Conservation (phyloP, 1,140 invertebrate genomes). For the Eumeta japonica region DNA sequence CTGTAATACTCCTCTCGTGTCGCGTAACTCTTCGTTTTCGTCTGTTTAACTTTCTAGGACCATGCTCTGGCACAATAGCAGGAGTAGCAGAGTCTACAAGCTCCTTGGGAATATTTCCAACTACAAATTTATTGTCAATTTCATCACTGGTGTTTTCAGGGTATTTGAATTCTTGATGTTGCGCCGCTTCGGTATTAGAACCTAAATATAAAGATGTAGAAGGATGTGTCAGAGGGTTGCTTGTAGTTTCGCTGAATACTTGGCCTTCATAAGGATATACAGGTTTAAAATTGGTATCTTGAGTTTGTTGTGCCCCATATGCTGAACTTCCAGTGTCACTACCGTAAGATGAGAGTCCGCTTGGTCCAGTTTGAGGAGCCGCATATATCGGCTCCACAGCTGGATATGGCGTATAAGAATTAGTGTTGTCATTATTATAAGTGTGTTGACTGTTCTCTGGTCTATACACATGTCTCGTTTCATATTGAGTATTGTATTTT, state of each 20-base stretch:
- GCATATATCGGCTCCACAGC: conserved; percentile 50
- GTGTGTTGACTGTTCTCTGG: conserved; percentile 30
- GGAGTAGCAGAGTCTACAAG: conserved; percentile 55
- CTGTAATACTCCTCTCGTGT: conserved; percentile 28
- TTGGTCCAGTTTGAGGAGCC: conserved; percentile 29
- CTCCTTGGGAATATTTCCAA: conserved; percentile 59
- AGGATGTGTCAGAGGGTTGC: conserved; percentile 33
- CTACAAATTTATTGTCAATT: conserved; percentile 55
- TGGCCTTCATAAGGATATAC: conserved; percentile 46
- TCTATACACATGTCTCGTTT: conserved; percentile 41
- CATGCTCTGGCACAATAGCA: conserved; percentile 61
- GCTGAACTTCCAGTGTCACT: conserved; percentile 39
- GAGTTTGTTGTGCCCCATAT: conserved; percentile 41
- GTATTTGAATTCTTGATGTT: conserved; percentile 32
- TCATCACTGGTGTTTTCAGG: conserved; percentile 24
- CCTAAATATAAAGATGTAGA: conserved; percentile 51
- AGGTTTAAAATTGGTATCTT: conserved; percentile 43
- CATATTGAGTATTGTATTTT: conserved; percentile 42
- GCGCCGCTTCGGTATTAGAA: conserved; percentile 40
- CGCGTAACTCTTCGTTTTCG: conserved; percentile 25
- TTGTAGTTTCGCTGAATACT: conserved; percentile 41
- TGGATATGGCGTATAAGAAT: conserved; percentile 32
- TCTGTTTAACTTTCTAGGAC: conserved; percentile 53
- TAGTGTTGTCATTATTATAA: conserved; percentile 24
- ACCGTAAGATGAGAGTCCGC: conserved; percentile 30